Conservation (phyloP, 1,140 invertebrate genomes). For the Microplitis demolitor region DNA sequence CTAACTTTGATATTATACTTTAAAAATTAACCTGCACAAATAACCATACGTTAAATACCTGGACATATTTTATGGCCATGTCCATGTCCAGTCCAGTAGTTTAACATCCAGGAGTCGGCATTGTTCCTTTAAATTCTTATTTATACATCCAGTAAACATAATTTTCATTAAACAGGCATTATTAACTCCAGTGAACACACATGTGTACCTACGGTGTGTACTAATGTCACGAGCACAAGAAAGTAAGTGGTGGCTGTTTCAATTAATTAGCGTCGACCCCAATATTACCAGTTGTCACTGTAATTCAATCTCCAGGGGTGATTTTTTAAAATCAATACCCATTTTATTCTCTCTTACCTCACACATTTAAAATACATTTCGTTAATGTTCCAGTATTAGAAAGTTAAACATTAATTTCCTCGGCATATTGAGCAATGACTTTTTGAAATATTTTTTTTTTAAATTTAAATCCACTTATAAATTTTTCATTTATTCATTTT, state of each 20-base stretch:
- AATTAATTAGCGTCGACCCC: slow-evolving; percentile 27
- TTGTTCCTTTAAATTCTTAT: too few relatives aligned
- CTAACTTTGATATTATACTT: slow-evolving; percentile 38
- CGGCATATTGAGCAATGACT: too few relatives aligned
- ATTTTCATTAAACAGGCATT: too few relatives aligned
- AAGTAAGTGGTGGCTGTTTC: slow-evolving; percentile 1
- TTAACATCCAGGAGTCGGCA: too few relatives aligned
- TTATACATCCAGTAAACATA: too few relatives aligned
- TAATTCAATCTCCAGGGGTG: slow-evolving; percentile 13
- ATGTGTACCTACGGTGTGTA: neutral
- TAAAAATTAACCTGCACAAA: neutral
- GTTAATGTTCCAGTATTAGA: too few relatives aligned
- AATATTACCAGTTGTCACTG: slow-evolving; percentile 17
- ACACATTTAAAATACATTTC: neutral
- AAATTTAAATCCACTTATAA: too few relatives aligned
- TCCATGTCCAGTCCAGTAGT: too few relatives aligned
- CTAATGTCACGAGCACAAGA: neutral
- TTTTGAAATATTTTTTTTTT: too few relatives aligned
- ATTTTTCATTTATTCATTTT: too few relatives aligned
- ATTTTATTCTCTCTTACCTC: neutral
- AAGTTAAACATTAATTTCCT: too few relatives aligned
- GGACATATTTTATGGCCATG: neutral
- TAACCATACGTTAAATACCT: neutral
- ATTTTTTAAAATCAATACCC: slow-evolving; percentile 10
- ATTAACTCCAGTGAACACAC: too few relatives aligned